These are phyloP conservation scores for Pantala flavescens DNA, from an alignment of 1,140 invertebrate genomes.

Conservation along the genomic window DNA sequence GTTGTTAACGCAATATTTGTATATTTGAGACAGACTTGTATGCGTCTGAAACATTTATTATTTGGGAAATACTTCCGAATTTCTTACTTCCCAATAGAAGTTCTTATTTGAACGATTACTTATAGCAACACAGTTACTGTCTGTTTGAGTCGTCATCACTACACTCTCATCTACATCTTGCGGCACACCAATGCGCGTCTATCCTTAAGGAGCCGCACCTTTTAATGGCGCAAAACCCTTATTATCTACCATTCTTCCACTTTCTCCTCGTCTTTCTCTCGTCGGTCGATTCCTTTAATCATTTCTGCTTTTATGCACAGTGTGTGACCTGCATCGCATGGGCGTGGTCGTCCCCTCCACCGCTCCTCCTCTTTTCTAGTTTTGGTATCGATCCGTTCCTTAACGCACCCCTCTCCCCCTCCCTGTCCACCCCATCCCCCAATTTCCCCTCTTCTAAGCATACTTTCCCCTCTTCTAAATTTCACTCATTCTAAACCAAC, in stretches of 20 bases:
- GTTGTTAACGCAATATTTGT: no score
- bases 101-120: no score
- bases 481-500: not conserved
- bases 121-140: no score
- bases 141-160: no score
- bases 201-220: no score
- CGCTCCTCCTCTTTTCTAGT: not conserved
- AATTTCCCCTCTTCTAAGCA: not conserved
- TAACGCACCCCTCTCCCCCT: not conserved
- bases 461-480: not conserved
- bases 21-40: no score
- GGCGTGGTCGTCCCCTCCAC: not conserved
- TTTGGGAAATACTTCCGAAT: no score
- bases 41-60: no score
- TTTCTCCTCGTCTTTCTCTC: not conserved
- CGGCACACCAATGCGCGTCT: no score
- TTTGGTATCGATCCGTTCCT: not conserved
- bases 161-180: no score
- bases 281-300: not conserved
- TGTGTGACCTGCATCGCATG: conserved; percentile 9
- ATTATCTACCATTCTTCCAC: not conserved
- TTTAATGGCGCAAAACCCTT: not conserved
- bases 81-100: no score
- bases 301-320: conserved; percentile 12
- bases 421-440: not conserved